Conservation (phyloP, 2,113 vertebrate genomes). For the Sander vitreus region DNA sequence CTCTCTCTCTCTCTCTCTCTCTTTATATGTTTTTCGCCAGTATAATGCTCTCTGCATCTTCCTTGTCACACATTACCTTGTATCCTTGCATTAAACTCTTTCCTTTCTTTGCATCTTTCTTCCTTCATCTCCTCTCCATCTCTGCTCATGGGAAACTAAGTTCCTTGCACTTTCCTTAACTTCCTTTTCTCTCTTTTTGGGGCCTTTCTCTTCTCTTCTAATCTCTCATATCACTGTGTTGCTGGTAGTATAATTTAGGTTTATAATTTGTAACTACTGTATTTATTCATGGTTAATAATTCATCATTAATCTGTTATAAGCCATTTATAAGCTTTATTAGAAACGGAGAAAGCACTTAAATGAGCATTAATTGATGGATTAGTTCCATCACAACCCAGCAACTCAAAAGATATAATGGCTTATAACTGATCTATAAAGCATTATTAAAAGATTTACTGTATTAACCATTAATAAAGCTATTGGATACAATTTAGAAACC, state of each 20-base stretch:
- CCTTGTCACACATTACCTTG: constrained; percentile 66
- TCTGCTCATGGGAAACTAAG: constrained; percentile 57
- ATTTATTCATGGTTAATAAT: background rate
- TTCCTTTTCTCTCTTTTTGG: constrained; percentile 14
- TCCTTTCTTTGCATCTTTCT: constrained; percentile 54
- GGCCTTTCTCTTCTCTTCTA: background rate
- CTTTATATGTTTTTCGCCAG: constrained; percentile 24
- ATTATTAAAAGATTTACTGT: background rate
- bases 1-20: constrained; percentile 33
- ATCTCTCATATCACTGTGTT: constrained; percentile 1
- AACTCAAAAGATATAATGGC: background rate
- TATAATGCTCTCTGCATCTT: constrained; percentile 59
- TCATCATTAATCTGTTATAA: background rate
- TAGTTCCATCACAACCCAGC: background rate
- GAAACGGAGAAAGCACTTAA: no score
- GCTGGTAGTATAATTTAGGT: background rate
- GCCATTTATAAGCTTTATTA: background rate
- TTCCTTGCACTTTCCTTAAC: constrained; percentile 36
- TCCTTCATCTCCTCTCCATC: constrained; percentile 43
- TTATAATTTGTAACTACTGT: background rate
- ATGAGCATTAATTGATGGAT: background rate
- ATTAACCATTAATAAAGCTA: background rate
- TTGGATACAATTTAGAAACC: background rate
- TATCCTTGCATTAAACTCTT: constrained; percentile 64
- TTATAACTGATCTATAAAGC: background rate